These are phyloP conservation scores for Idaea straminata DNA, from an alignment of 2,888 invertebrate species.

Conservation along the genomic window DNA sequence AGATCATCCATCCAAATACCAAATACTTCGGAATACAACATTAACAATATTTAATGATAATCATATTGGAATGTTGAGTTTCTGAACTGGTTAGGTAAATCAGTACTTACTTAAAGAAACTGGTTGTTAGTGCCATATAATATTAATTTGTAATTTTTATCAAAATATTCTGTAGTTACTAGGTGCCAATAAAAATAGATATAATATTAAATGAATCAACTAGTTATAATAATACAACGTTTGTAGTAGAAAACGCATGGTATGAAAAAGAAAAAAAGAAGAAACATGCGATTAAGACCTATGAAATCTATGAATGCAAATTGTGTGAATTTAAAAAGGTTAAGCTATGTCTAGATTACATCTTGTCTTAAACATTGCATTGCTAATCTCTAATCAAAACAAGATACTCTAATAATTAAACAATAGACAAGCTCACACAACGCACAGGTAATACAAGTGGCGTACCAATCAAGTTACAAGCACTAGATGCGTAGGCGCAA, in stretches of 20 bases:
- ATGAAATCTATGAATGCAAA: too few relatives aligned
- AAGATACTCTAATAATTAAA: neutral
- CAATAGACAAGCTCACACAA: neutral
- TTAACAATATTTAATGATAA: neutral
- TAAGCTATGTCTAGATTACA: neutral
- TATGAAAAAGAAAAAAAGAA: too few relatives aligned
- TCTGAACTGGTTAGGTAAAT: neutral
- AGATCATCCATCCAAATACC: too few relatives aligned
- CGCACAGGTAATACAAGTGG: neutral
- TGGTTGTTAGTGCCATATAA: neutral
- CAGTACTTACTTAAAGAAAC: neutral
- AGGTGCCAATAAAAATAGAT: too few relatives aligned
- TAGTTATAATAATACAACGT: too few relatives aligned
- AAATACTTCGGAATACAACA: neutral
- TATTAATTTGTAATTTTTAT: neutral
- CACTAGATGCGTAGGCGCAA: constrained; percentile 17
- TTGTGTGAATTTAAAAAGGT: too few relatives aligned
- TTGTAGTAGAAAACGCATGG: too few relatives aligned
- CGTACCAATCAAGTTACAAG: constrained; percentile 10
- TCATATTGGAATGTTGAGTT: neutral
- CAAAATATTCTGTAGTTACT: neutral
- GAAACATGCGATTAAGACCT: too few relatives aligned
- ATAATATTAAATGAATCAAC: too few relatives aligned
- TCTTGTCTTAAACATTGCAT: neutral
- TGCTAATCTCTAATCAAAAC: neutral